These are phyloP conservation scores for Siderastrea radians DNA, from an alignment of 92 coral and sea anemone species.

Conservation along the genomic window DNA sequence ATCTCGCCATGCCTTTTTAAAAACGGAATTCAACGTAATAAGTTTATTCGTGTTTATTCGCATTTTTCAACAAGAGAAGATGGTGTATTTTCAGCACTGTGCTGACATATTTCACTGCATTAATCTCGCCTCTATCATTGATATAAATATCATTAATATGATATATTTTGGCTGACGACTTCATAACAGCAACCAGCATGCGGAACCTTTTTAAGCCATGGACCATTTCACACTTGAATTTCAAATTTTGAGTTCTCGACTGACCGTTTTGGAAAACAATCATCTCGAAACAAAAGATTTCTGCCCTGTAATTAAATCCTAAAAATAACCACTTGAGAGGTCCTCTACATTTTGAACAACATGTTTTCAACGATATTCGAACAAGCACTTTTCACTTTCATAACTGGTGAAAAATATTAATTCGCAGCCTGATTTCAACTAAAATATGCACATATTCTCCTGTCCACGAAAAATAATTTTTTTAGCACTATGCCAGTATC, in stretches of 20 bases:
- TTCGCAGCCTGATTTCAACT: neutral
- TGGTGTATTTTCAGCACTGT: too few relatives aligned
- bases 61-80: too few relatives aligned
- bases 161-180: too few relatives aligned
- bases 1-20: too few relatives aligned
- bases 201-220: too few relatives aligned
- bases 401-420: neutral
- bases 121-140: too few relatives aligned
- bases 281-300: neutral
- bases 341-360: neutral
- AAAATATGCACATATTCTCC: neutral
- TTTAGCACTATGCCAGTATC: neutral
- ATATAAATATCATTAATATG: too few relatives aligned
- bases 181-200: too few relatives aligned
- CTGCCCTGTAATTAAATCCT: neutral
- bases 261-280: neutral
- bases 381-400: neutral
- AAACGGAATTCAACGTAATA: too few relatives aligned
- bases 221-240: too few relatives aligned
- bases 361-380: constrained; percentile 25
- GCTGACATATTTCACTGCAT: too few relatives aligned
- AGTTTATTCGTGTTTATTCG: too few relatives aligned
- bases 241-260: neutral
- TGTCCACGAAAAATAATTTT: neutral
- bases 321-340: neutral